Evolutionary conservation across 2,888 invertebrate species (phyloP).

Genomic region (Athripsodes cinereus): DNA sequence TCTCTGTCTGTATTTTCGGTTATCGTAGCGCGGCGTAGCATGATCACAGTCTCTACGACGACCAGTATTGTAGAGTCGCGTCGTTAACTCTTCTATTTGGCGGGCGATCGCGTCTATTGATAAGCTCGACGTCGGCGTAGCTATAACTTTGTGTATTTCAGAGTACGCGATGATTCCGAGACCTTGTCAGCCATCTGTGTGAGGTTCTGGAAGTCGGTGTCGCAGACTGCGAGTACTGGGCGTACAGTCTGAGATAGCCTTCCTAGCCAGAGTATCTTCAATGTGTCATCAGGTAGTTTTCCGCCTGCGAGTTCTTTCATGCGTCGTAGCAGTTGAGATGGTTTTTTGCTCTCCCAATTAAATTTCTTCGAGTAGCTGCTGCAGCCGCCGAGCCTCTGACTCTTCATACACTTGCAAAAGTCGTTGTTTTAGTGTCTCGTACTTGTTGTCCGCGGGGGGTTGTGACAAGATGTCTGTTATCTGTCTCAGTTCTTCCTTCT

Average conservation of each 20-base stretch:
- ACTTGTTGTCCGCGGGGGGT: background rate
- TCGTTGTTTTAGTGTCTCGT: background rate
- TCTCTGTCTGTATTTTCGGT: too few species aligned
- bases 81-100: too few species aligned
- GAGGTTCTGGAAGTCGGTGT: background rate
- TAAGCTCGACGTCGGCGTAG: too few species aligned
- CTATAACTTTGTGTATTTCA: too few species aligned
- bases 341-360: background rate
- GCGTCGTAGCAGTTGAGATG: background rate
- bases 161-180: background rate
- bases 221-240: background rate
- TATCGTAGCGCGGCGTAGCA: too few species aligned
- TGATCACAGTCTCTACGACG: too few species aligned
- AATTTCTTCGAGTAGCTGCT: background rate
- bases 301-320: background rate
- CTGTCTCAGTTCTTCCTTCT: too few species aligned
- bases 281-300: background rate
- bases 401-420: background rate
- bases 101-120: too few species aligned
- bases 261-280: background rate
- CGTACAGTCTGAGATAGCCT: background rate
- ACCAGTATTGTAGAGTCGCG: too few species aligned
- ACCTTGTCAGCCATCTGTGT: background rate
- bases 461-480: too few species aligned
- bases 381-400: background rate